A percentile compares a stretch with the other conserved stretches of the same genome.
These are phyloP conservation scores for Sebastes trivittatus DNA, from an alignment of 2,797 vertebrate genomes.

Conservation along the genomic window DNA sequence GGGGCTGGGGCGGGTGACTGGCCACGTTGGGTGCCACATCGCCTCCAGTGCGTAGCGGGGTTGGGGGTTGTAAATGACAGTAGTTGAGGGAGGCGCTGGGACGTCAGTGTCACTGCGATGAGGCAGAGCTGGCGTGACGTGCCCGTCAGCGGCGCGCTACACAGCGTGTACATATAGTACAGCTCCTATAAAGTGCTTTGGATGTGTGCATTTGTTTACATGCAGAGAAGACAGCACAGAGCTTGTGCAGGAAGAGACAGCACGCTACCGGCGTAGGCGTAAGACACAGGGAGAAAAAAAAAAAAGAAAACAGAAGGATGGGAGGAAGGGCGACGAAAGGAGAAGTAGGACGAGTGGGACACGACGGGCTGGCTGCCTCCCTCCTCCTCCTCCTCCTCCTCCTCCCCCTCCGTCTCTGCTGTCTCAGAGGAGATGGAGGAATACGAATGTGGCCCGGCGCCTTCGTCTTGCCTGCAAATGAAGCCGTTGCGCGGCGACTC, in stretches of 20 bases:
- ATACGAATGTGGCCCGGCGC: neutral
- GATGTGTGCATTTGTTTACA: constrained; percentile 54
- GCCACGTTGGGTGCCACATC: constrained; percentile 8
- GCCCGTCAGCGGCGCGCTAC: constrained; percentile 6
- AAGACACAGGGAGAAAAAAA: constrained; percentile 13
- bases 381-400: neutral
- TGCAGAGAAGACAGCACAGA: constrained; percentile 21
- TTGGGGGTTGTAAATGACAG: constrained; percentile 34
- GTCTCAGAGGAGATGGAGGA: constrained; percentile 44
- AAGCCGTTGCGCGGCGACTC: neutral
- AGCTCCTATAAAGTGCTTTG: constrained; percentile 23
- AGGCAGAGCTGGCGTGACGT: constrained; percentile 48
- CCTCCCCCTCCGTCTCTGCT: constrained; percentile 7
- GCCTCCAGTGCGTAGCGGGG: neutral
- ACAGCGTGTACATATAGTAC: constrained; percentile 2
- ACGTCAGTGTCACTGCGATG: constrained; percentile 54
- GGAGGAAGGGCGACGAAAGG: constrained; percentile 25
- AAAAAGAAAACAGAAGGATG: constrained; percentile 8
- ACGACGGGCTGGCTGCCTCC: constrained; percentile 36
- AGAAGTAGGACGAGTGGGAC: constrained; percentile 62
- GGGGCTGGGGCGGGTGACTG: neutral
- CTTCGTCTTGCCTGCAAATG: constrained; percentile 22
- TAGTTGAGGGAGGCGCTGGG: constrained; percentile 18
- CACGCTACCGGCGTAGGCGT: constrained; percentile 25
- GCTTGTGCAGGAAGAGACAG: constrained; percentile 17